phyloP scores from a whole-genome alignment of 2,113 vertebrate genomes.

The Corythornis cristatus region DNA sequence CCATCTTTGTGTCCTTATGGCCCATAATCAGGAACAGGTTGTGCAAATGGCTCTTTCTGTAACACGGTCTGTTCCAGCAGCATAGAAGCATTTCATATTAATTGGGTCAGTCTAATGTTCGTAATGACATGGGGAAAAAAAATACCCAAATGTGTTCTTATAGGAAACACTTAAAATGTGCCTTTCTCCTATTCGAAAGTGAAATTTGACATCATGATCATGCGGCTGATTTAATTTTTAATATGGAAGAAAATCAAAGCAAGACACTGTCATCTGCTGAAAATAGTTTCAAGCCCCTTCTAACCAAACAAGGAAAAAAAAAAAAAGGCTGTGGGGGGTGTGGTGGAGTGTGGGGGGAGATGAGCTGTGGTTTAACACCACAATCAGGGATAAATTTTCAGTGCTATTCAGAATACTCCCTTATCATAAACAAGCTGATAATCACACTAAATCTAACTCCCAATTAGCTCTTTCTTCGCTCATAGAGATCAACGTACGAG shows the following conservation, averaged over 20 bases:
- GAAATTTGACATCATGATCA: conserved; percentile 75
- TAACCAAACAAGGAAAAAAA: conserved; percentile 41
- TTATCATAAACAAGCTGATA: conserved; percentile 82
- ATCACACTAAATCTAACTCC: conserved; percentile 79
- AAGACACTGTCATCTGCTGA: conserved; percentile 68
- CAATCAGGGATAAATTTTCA: conserved; percentile 79
- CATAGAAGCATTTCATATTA: conserved; percentile 86
- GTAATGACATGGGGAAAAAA: conserved; percentile 87
- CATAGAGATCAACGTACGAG: conserved; percentile 46
- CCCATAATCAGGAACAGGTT: conserved; percentile 90
- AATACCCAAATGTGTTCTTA: conserved; percentile 87
- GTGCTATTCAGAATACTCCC: conserved; percentile 78
- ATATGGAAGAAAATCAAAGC: conserved; percentile 74
- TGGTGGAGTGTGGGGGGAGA: not conserved
- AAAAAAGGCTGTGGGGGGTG: not conserved
- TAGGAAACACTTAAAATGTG: conserved; percentile 85
- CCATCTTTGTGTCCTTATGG: conserved; percentile 89
- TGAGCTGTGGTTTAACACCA: conserved; percentile 72
- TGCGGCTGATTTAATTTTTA: conserved; percentile 75
- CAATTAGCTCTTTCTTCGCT: conserved; percentile 76
- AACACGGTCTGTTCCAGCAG: conserved; percentile 83
- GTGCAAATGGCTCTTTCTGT: conserved; percentile 81
- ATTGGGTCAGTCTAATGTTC: conserved; percentile 90
- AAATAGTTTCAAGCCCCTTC: conserved; percentile 71
- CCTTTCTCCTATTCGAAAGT: conserved; percentile 81